A percentile compares a stretch with the other conserved stretches of the same genome.
Conservation (phyloP, 2,113 vertebrate species). For the Scolopax mira region DNA sequence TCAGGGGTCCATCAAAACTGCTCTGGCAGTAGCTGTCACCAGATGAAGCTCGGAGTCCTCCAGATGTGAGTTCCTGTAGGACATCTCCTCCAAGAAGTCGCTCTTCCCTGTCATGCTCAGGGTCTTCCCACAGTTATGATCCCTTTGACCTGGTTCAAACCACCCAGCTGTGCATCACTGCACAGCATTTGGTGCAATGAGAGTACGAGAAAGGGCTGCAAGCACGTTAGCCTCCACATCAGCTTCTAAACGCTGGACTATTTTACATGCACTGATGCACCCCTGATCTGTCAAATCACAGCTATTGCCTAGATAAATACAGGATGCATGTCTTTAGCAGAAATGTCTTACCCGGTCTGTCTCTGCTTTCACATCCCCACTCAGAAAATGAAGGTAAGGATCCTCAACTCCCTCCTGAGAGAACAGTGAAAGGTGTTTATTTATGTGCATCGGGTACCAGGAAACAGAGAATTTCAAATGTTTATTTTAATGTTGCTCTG, state of each 20-base stretch:
- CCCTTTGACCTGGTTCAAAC: background rate
- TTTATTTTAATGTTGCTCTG: background rate
- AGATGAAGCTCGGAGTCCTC: background rate
- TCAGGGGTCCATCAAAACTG: rapidly evolving
- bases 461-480: background rate
- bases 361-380: background rate
- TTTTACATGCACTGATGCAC: background rate
- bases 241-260: background rate
- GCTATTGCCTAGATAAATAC: background rate
- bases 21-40: background rate
- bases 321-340: background rate
- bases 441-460: background rate
- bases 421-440: background rate
- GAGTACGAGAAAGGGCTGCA: background rate
- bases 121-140: no score
- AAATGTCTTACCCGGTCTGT: background rate
- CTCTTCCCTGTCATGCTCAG: background rate
- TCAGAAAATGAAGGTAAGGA: background rate
- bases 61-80: background rate
- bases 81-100: background rate
- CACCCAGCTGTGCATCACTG: background rate
- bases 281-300: background rate
- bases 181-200: rapidly evolving
- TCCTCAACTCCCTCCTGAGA: background rate
- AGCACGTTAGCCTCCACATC: background rate